These are phyloP conservation scores for Penaeus vannamei DNA, from an alignment of 1,140 invertebrate genomes.

Conservation along the genomic window DNA sequence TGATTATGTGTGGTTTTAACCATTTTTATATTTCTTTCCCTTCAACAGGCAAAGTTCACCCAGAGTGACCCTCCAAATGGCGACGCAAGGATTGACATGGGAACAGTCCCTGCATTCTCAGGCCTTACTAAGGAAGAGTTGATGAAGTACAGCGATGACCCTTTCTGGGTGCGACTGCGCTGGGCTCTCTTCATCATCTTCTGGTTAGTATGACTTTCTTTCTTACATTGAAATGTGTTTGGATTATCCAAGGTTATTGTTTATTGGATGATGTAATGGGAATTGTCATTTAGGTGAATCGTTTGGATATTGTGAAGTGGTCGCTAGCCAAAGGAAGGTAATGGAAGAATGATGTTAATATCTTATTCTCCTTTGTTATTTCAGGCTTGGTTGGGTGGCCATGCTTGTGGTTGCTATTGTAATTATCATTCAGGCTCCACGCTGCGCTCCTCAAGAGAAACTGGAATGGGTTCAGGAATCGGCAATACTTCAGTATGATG, in stretches of 20 bases:
- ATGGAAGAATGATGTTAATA: too few relatives aligned
- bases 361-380: background rate
- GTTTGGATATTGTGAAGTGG: too few relatives aligned
- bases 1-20: background rate
- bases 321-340: too few relatives aligned
- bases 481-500: constrained; percentile 43
- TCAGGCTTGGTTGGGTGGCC: constrained; percentile 77
- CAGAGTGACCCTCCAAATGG: constrained; percentile 55
- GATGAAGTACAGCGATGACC: constrained; percentile 90
- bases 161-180: constrained; percentile 89
- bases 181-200: constrained; percentile 89
- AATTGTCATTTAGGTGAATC: too few relatives aligned
- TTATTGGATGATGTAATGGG: background rate
- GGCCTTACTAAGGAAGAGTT: constrained; percentile 93
- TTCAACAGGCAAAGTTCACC: constrained; percentile 47
- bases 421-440: constrained; percentile 87
- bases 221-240: background rate
- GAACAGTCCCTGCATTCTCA: constrained; percentile 74
- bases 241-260: background rate
- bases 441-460: constrained; percentile 76
- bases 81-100: constrained; percentile 53
- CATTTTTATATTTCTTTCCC: background rate
- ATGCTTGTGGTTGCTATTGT: constrained; percentile 88
- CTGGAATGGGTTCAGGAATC: constrained; percentile 74
- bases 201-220: constrained; percentile 78